Conservation (phyloP, 2,113 vertebrate genomes). For the Antennarius striatus region DNA sequence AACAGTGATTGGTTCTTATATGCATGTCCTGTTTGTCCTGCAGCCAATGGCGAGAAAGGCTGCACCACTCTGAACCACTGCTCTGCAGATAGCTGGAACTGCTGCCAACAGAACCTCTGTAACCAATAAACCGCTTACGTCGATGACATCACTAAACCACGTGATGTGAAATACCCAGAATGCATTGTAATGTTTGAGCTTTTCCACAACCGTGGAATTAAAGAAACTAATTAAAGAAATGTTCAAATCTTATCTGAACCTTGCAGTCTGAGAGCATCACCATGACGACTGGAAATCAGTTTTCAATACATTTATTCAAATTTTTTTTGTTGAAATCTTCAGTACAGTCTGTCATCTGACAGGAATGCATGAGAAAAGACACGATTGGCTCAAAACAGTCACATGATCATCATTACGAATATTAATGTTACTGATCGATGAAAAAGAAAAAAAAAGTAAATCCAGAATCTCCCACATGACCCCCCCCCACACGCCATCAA, state of each 20-base stretch:
- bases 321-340: slow-evolving; percentile 85
- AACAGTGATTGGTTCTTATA: not conserved
- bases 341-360: slow-evolving; percentile 91
- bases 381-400: slow-evolving; percentile 96
- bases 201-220: no score
- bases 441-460: slow-evolving; percentile 30
- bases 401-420: slow-evolving; percentile 79
- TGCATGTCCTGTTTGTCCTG: slow-evolving; percentile 15
- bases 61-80: slow-evolving; percentile 55
- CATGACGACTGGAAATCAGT: not conserved
- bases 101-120: slow-evolving; percentile 61
- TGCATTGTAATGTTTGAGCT: not conserved
- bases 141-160: not conserved
- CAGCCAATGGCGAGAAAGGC: slow-evolving; percentile 73
- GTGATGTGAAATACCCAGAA: slow-evolving; percentile 9
- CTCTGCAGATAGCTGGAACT: slow-evolving; percentile 57
- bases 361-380: slow-evolving; percentile 97
- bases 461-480: slow-evolving; percentile 17
- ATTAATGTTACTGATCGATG: slow-evolving; percentile 30
- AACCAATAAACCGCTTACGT: slow-evolving; percentile 52
- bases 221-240: no score
- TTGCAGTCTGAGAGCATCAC: no score
- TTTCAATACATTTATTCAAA: slow-evolving; percentile 77
- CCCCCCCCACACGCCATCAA: not conserved
- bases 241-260: no score